Percentiles rank a stretch among this genome's conserved stretches.
phyloP scores from a whole-genome alignment of 2,797 vertebrate genomes.

The Pantherophis vulpinus region DNA sequence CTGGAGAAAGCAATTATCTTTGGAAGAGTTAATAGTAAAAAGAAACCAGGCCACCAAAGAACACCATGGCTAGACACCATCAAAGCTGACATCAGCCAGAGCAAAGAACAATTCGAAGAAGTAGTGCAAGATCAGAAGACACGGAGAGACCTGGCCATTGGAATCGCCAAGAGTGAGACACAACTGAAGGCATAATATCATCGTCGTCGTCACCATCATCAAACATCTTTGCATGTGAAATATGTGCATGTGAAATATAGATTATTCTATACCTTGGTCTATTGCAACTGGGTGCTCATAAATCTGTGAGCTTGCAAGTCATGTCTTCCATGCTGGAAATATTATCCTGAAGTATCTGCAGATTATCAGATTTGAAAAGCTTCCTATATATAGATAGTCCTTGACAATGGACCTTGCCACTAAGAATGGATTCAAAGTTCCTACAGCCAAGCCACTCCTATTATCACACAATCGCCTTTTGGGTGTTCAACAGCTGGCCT shows the following conservation, averaged over 20 bases:
- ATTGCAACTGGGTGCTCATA: not conserved
- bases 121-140: too few relatives aligned
- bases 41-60: too few relatives aligned
- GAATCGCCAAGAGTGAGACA: too few relatives aligned
- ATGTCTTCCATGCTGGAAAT: not conserved
- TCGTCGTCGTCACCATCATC: not conserved
- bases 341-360: not conserved
- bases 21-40: too few relatives aligned
- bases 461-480: not conserved
- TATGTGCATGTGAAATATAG: not conserved
- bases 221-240: not conserved
- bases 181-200: not conserved
- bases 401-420: not conserved
- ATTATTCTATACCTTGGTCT: not conserved
- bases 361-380: not conserved
- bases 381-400: not conserved
- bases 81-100: too few relatives aligned
- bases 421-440: not conserved
- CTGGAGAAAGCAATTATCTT: too few relatives aligned
- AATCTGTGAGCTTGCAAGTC: not conserved
- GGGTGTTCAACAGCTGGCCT: not conserved
- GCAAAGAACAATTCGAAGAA: too few relatives aligned
- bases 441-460: not conserved
- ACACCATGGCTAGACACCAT: too few relatives aligned
- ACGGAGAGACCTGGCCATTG: too few relatives aligned